A percentile compares a stretch with the other conserved stretches of the same genome.
Conservation (phyloP, 2,797 vertebrate genomes). For the Dallia pectoralis region DNA sequence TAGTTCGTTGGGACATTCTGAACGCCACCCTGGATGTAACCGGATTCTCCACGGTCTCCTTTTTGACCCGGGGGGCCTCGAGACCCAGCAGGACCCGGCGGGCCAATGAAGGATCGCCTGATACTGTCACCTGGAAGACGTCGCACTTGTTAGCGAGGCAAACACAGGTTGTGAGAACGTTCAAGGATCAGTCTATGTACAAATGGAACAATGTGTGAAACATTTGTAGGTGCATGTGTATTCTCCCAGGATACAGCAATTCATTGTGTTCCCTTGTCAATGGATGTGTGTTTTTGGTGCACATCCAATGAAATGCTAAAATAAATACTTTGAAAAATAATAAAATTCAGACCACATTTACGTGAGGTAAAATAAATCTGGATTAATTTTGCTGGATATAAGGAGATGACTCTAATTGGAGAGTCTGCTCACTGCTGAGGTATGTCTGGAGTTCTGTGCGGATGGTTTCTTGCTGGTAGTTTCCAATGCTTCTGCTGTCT, state of each 20-base stretch:
- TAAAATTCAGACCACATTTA: too few species aligned
- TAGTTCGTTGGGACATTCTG: conserved; percentile 42
- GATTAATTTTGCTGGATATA: too few species aligned
- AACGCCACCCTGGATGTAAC: conserved; percentile 53
- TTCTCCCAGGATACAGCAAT: not conserved
- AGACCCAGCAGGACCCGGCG: conserved; percentile 79
- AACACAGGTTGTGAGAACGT: too few species aligned
- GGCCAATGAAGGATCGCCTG: conserved; percentile 71
- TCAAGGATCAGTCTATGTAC: too few species aligned
- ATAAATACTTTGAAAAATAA: too few species aligned
- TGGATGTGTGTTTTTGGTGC: too few species aligned
- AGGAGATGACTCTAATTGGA: not conserved
- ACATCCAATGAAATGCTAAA: too few species aligned
- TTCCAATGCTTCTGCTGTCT: conserved; percentile 26
- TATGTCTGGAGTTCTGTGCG: conserved; percentile 87
- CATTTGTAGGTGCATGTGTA: not conserved
- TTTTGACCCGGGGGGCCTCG: conserved; percentile 83
- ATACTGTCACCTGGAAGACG: conserved; percentile 81
- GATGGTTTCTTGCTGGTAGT: conserved; percentile 77
- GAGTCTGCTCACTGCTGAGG: conserved; percentile 82
- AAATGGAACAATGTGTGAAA: conserved; percentile 7
- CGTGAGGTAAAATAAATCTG: too few species aligned
- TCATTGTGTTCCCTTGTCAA: too few species aligned
- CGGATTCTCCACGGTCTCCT: conserved; percentile 81
- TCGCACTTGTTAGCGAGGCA: not conserved